Conservation (phyloP, 2,797 vertebrate species). For the Percopsis omiscomaycus region DNA sequence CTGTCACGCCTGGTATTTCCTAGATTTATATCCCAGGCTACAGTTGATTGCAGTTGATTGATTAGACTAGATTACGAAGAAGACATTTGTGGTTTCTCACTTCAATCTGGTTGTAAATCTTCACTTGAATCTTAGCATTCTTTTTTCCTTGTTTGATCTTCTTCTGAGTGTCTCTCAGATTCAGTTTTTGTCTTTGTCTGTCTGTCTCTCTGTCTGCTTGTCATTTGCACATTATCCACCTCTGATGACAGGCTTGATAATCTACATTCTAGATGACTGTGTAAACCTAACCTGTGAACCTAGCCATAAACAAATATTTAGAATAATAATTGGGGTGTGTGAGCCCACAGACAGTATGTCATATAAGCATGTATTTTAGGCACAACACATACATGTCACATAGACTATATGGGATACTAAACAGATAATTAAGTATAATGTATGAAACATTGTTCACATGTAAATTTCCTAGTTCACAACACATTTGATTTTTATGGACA, state of each 20-base stretch:
- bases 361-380: too few species aligned
- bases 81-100: constrained; percentile 26
- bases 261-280: constrained; percentile 21
- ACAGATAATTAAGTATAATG: too few species aligned
- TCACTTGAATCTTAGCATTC: too few species aligned
- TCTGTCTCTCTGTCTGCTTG: neutral
- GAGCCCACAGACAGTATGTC: too few species aligned
- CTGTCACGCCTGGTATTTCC: constrained; percentile 26
- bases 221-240: constrained; percentile 11
- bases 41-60: constrained; percentile 52
- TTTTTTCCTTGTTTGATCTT: neutral
- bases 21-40: constrained; percentile 3
- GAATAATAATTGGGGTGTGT: too few species aligned
- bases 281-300: constrained; percentile 18
- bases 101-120: too few species aligned
- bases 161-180: constrained; percentile 4
- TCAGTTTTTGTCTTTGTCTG: constrained; percentile 12
- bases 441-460: too few species aligned
- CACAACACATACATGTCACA: too few species aligned
- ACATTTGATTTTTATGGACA: neutral
- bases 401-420: too few species aligned
- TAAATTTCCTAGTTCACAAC: too few species aligned
- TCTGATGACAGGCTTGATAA: constrained; percentile 15
- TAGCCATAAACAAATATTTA: constrained; percentile 6
- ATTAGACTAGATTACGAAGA: constrained; percentile 17